Conservation (phyloP, 2,797 vertebrate genomes). For the Acanthurus lineatus region DNA sequence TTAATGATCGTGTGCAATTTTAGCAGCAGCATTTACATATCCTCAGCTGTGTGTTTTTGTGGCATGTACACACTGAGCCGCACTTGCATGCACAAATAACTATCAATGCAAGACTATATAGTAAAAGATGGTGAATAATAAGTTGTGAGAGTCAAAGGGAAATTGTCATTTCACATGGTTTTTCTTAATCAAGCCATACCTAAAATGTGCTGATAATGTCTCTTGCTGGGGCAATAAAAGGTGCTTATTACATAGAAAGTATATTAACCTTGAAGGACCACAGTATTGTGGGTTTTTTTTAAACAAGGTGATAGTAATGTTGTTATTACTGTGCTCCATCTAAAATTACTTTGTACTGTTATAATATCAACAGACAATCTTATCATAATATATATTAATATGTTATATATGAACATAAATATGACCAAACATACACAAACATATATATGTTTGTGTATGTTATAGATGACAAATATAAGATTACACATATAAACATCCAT, state of each 20-base stretch:
- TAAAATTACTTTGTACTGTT: constrained; percentile 58
- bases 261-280: constrained; percentile 72
- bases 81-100: background rate
- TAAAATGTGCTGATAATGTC: constrained; percentile 21
- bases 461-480: no score
- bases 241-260: constrained; percentile 30
- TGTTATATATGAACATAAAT: no score
- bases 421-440: background rate
- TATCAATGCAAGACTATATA: background rate
- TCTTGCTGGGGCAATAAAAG: constrained; percentile 20
- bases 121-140: background rate
- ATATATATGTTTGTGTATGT: no score
- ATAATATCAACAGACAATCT: constrained; percentile 48
- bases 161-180: constrained; percentile 24
- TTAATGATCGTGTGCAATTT: no score
- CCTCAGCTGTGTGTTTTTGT: background rate
- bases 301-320: constrained; percentile 58
- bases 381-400: constrained; percentile 28
- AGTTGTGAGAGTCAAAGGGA: background rate
- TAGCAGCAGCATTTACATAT: no score
- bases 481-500: background rate
- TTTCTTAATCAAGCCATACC: constrained; percentile 1
- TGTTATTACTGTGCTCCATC: constrained; percentile 60
- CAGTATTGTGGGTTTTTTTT: constrained; percentile 60
- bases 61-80: background rate